Conservation (phyloP, 2,113 vertebrate genomes). For the Epinephelus lanceolatus region DNA sequence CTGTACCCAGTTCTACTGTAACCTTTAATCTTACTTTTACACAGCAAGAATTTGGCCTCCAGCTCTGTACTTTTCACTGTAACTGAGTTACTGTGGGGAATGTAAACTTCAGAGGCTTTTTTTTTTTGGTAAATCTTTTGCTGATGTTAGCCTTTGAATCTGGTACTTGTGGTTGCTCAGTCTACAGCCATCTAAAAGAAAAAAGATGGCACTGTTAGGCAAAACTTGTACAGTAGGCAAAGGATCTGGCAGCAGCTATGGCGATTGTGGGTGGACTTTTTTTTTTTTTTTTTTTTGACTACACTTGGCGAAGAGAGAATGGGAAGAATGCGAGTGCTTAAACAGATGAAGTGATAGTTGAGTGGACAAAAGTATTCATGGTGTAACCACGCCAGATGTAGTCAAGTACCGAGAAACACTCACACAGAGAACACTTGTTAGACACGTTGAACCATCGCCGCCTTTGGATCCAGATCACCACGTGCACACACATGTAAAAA, state of each 20-base stretch:
- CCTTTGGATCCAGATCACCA: constrained; percentile 19
- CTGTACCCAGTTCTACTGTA: background rate
- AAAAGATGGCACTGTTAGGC: background rate
- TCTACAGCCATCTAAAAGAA: constrained; percentile 5
- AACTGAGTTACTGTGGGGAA: background rate
- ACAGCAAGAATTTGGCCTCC: background rate
- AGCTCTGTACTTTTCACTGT: background rate
- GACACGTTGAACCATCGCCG: constrained; percentile 5
- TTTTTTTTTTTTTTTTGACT: constrained; percentile 19
- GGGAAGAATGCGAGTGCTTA: constrained; percentile 53
- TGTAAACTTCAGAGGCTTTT: constrained; percentile 7
- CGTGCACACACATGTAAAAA: background rate
- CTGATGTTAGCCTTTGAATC: constrained; percentile 33
- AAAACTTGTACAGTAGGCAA: constrained; percentile 34
- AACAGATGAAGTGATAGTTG: constrained; percentile 54
- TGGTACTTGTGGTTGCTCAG: constrained; percentile 33
- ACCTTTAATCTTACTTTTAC: constrained; percentile 15
- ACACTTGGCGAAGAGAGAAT: constrained; percentile 39
- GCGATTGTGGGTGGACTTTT: constrained; percentile 37
- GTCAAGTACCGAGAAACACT: constrained; percentile 47
- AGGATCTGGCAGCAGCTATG: constrained; percentile 26
- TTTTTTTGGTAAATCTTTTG: background rate
- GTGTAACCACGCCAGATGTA: constrained; percentile 44
- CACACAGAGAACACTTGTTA: constrained; percentile 39
- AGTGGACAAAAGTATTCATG: constrained; percentile 58